Evolutionary conservation across 2,888 invertebrate species (phyloP).

Genomic region (Acleris holmiana): DNA sequence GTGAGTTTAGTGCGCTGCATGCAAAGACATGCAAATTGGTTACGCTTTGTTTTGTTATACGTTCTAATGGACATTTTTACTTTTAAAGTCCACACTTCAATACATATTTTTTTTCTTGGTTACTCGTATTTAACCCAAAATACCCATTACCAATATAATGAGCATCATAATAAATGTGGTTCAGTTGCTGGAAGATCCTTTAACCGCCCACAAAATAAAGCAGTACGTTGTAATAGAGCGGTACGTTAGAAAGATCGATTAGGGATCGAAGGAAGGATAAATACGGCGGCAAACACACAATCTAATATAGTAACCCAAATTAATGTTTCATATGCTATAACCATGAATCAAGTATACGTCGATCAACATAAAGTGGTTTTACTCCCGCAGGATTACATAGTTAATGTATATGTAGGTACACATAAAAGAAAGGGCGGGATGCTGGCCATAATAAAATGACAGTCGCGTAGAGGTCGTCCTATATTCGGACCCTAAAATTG

Average conservation of each 20-base stretch:
- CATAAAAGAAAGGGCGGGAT: slow-evolving; percentile 22
- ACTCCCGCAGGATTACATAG: slow-evolving; percentile 16
- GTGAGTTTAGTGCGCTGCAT: slow-evolving; percentile 12
- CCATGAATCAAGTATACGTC: slow-evolving; percentile 32
- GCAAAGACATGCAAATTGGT: background rate
- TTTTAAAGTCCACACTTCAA: too few relatives aligned
- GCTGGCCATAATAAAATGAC: slow-evolving; percentile 31
- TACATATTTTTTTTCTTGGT: too few relatives aligned
- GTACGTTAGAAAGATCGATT: slow-evolving; percentile 10
- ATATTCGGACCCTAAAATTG: slow-evolving; percentile 13
- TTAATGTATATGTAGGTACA: slow-evolving; percentile 18
- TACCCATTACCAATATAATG: too few relatives aligned
- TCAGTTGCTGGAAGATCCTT: background rate
- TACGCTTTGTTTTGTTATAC: slow-evolving; percentile 1
- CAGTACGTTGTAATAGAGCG: background rate
- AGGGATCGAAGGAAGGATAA: background rate
- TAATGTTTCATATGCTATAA: slow-evolving; percentile 27
- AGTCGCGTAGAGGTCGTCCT: slow-evolving; percentile 5
- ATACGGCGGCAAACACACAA: background rate
- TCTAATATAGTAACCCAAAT: slow-evolving; percentile 23
- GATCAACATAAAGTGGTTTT: slow-evolving; percentile 30
- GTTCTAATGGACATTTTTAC: too few relatives aligned
- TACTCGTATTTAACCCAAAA: too few relatives aligned
- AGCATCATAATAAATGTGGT: too few relatives aligned
- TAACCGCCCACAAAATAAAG: background rate